These are phyloP conservation scores for Lepidocolaptes lacrymiger DNA, from an alignment of 2,797 vertebrate genomes.

Conservation along the genomic window DNA sequence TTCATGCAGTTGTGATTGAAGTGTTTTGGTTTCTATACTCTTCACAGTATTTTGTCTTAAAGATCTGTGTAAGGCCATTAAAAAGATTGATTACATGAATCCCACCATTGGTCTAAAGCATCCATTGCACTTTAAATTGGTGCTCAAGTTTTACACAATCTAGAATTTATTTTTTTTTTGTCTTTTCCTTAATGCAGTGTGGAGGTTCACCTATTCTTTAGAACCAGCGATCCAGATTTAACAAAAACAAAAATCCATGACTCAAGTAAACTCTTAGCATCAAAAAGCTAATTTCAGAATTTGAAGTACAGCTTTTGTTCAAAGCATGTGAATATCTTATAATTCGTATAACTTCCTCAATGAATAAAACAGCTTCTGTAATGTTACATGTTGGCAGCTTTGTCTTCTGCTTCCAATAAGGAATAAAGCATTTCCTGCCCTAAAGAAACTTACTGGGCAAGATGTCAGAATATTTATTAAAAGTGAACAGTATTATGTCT, in stretches of 20 bases:
- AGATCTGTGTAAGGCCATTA: background rate
- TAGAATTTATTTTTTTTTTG: background rate
- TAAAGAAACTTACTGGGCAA: background rate
- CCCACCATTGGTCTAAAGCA: background rate
- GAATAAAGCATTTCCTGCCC: background rate
- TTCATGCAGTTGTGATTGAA: background rate
- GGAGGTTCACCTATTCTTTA: background rate
- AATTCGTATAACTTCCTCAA: background rate
- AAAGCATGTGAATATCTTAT: background rate
- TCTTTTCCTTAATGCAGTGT: background rate
- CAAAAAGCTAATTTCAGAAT: background rate
- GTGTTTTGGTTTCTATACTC: background rate
- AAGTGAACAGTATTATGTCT: background rate
- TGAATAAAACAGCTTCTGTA: background rate
- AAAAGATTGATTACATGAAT: background rate
- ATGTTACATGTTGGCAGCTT: background rate
- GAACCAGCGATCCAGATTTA: background rate
- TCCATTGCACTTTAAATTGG: background rate
- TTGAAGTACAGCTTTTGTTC: background rate
- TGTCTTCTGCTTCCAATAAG: background rate
- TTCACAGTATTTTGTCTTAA: background rate
- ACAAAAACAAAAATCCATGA: background rate
- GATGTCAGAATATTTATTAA: background rate
- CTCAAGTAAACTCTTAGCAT: background rate
- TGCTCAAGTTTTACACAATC: background rate